Base-by-base conservation (phyloP, 2,113 vertebrate species). In the Progne subis region DNA sequence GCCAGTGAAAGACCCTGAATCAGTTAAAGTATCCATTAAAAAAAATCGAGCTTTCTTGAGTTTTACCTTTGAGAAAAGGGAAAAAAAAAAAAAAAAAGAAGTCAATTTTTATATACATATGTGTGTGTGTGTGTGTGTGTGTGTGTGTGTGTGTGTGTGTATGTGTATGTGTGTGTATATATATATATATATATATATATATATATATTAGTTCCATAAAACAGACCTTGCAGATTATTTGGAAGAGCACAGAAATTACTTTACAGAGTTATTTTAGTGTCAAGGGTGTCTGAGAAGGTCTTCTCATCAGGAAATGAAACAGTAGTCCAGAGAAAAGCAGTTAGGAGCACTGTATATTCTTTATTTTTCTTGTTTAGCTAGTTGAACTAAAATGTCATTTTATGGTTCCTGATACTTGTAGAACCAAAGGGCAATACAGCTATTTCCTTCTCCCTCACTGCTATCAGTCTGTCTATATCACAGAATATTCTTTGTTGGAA, bases 241-340 rank as follows among this genome's bases (percentile, higher is more conserved):
- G 70, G 88, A 88, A 94, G 26, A 79, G 41, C 60, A 92, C 41
- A 74, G n/a, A 95, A 83, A 85, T 81, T 91, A 39, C 56, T 90
- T 80, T 63, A 43, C 65, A 77, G 16, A 26, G 79, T 78, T 88
- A 57, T 50, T 29, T 78, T 47, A 57, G 8, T 43, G 52, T 84
- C 64, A 75, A 26, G 34, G 24, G 72, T 82, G 31, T 71, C 78
- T 90, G 34, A 44, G 46, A 65, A 47, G 14, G 16, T 18, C 11
- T 68, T 93, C 72, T 86, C 41, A 76, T 82, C 53, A 75, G 44
- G 24, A 83, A 86, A 65, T 72, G 29, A 95, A 83, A 29, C 64
- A 43, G 23, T 75, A 82, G n/a, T 83, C 68, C 25, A 18, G 41
- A 88, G 67, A 49, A 85, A 32, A 32, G 39, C 31, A 65, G 47